Evolutionary conservation across 1,140 invertebrate genomes (phyloP).

Genomic region (Aphidius ervi): DNA sequence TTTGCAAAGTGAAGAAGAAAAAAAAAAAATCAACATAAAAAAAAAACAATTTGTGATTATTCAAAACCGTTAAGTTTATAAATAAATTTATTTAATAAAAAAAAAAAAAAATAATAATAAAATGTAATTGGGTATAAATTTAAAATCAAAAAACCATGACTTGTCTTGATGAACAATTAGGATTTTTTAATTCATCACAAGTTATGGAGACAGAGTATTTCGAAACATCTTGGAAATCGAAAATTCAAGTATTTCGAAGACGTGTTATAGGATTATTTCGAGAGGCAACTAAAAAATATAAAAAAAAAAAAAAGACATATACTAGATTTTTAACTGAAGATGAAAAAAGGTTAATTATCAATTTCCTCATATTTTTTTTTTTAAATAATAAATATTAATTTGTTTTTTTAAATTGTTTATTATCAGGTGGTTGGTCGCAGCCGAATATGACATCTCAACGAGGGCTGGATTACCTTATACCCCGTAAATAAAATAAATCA

Average conservation of each 20-base stretch:
- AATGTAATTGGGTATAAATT: neutral
- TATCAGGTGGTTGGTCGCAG: constrained; percentile 72
- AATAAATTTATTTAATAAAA: too few relatives aligned
- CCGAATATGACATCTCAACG: constrained; percentile 76
- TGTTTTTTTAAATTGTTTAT: constrained; percentile 28
- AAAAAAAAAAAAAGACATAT: constrained; percentile 50
- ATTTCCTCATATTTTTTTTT: neutral
- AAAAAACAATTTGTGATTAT: neutral
- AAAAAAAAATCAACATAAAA: too few relatives aligned
- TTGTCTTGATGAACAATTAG: constrained; percentile 15
- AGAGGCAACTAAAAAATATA: constrained; percentile 26
- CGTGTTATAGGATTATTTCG: constrained; percentile 33
- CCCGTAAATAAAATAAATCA: constrained; percentile 82
- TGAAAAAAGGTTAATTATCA: constrained; percentile 48
- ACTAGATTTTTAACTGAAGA: constrained; percentile 55
- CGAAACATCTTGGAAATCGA: constrained; percentile 44
- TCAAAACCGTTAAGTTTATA: too few relatives aligned
- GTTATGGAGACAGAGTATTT: constrained; percentile 43
- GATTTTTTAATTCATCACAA: constrained; percentile 14
- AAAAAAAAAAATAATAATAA: neutral
- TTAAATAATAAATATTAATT: neutral
- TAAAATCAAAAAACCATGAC: neutral
- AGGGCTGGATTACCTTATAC: constrained; percentile 89
- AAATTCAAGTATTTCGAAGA: constrained; percentile 36
- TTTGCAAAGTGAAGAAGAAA: too few relatives aligned